Conservation (phyloP, 2,888 invertebrate species). For the Erpobdella octoculata region DNA sequence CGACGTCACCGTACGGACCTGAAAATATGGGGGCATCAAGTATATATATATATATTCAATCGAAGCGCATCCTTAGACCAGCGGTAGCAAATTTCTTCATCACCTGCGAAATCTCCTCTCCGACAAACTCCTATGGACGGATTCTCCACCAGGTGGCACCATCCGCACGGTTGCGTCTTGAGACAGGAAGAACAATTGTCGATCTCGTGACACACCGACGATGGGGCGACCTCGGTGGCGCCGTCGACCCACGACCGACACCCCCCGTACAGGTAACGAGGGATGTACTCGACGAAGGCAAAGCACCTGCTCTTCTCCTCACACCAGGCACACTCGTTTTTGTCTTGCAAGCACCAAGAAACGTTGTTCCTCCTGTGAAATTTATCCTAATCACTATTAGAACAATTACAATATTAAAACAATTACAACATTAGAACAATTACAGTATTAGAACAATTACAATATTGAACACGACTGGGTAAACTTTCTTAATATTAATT, state of each 20-base stretch:
- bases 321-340: slow-evolving; percentile 88
- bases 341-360: slow-evolving; percentile 67
- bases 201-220: slow-evolving; percentile 43
- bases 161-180: slow-evolving; percentile 78
- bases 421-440: too few species aligned
- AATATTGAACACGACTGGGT: too few species aligned
- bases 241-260: slow-evolving; percentile 84
- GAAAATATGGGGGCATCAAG: not conserved
- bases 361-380: slow-evolving; percentile 43
- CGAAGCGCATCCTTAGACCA: too few species aligned
- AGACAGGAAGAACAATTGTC: slow-evolving; percentile 59
- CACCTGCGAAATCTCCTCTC: slow-evolving; percentile 48
- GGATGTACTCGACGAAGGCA: slow-evolving; percentile 59
- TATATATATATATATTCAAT: too few species aligned
- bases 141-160: slow-evolving; percentile 82
- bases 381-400: too few species aligned
- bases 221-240: slow-evolving; percentile 42
- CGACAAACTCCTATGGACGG: slow-evolving; percentile 67
- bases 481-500: too few species aligned
- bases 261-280: slow-evolving; percentile 73
- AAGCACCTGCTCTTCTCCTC: slow-evolving; percentile 82
- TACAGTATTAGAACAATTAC: too few species aligned
- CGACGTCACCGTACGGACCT: slow-evolving; percentile 10
- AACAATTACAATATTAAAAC: too few species aligned
- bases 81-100: too few species aligned